phyloP scores from a whole-genome alignment of 92 coral and sea anemone genomes.

The Metridium senile region DNA sequence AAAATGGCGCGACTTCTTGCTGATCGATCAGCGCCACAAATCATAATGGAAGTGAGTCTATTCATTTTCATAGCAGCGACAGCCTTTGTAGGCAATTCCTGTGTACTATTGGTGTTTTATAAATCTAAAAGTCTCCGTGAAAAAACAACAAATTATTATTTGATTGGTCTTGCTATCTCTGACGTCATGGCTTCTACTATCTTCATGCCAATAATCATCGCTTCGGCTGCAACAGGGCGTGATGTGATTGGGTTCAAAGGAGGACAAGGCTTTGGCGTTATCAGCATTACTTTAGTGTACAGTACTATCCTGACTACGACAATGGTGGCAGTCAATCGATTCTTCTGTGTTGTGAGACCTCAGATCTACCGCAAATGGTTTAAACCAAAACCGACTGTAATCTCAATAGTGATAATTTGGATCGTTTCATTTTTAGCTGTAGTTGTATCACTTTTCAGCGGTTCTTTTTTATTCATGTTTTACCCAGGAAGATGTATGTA shows the following conservation, averaged over 20 bases:
- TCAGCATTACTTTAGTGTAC: slow-evolving; percentile 2
- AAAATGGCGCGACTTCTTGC: slow-evolving; percentile 9
- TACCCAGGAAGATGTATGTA: slow-evolving; percentile 16
- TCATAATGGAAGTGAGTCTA: slow-evolving; percentile 11
- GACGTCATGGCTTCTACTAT: slow-evolving; percentile 14
- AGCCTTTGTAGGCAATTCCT: slow-evolving; percentile 32
- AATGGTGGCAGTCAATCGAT: slow-evolving; percentile 32
- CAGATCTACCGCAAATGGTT: slow-evolving; percentile 28
- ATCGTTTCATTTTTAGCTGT: neutral
- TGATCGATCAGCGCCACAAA: neutral
- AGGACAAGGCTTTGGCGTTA: neutral
- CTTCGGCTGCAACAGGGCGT: neutral
- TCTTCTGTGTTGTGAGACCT: slow-evolving; percentile 35
- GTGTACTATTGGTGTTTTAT: slow-evolving; percentile 27
- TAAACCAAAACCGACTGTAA: slow-evolving; percentile 21
- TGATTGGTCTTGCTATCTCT: slow-evolving; percentile 28
- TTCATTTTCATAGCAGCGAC: slow-evolving; percentile 16
- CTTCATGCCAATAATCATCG: slow-evolving; percentile 23
- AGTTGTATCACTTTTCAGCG: neutral
- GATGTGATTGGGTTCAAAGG: slow-evolving; percentile 2
- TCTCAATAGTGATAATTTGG: slow-evolving; percentile 21
- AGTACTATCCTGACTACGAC: slow-evolving; percentile 24
- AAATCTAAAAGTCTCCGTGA: slow-evolving; percentile 25
- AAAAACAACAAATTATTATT: slow-evolving; percentile 21
- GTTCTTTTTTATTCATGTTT: slow-evolving; percentile 3